Conservation (phyloP, 1,140 invertebrate genomes). For the Chelonus insularis region DNA sequence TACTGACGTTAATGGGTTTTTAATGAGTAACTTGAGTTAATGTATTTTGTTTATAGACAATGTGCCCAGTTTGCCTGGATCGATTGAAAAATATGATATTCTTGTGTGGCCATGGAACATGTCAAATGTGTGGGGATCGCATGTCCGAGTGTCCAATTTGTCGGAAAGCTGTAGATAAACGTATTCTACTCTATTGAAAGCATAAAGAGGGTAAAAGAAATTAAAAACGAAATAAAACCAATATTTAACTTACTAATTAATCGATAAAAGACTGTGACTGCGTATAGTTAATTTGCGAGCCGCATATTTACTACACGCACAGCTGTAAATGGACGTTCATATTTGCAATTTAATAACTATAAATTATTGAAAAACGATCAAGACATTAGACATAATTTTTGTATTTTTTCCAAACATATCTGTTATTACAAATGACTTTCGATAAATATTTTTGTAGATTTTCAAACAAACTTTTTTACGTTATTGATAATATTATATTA, state of each 20-base stretch:
- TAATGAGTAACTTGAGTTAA: neutral
- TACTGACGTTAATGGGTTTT: too few species aligned
- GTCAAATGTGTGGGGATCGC: conserved; percentile 96
- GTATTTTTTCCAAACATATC: neutral
- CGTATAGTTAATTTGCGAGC: neutral
- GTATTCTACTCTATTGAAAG: conserved; percentile 84
- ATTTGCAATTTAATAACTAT: neutral
- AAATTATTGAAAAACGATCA: neutral
- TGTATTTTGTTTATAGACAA: conserved; percentile 71
- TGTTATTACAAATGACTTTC: neutral
- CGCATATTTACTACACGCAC: neutral
- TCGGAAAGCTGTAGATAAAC: conserved; percentile 91
- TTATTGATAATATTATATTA: too few species aligned
- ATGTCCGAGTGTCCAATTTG: conserved; percentile 98
- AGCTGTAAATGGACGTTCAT: neutral
- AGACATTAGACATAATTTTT: neutral
- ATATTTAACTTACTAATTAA: neutral
- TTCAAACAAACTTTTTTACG: too few species aligned
- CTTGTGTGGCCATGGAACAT: conserved; percentile 95
- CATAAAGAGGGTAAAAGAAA: neutral
- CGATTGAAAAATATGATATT: conserved; percentile 98
- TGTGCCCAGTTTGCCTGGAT: conserved; percentile 97
- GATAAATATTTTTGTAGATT: too few species aligned
- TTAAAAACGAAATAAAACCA: neutral
- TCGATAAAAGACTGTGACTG: conserved; percentile 4